Evolutionary conservation across 2,797 vertebrate genomes (phyloP), one percentile per base, ranked within the genome.

Genomic region (Pantherophis alleghaniensis): DNA sequence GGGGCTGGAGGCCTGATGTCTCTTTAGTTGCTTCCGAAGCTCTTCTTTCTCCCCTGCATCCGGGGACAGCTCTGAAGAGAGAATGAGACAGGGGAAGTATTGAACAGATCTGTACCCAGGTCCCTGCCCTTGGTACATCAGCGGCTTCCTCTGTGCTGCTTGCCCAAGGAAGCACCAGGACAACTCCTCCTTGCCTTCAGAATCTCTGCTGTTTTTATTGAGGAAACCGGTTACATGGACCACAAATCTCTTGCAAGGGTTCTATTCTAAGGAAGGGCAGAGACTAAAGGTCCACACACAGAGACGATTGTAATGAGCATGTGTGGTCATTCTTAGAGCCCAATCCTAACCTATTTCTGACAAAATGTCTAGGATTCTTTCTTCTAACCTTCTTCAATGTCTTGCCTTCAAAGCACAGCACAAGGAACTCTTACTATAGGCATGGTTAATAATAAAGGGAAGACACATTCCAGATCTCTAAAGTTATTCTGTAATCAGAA

Each of bases 11-110:
- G 98, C 97, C 95, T 98, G 98, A 22, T 98, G 98, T 93, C 98
- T 98, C 98, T 99, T 99, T 97, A 99, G 98, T 86, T 98, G 98
- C 74, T 97, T 74, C 28, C 98, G 97, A 53, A 96, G 94, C n/a
- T 99, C 99, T 4, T 99, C 99, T 95, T 98, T 98, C 89, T 99
- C 99, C 94, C 98, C 96, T 55, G 98, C 97, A 26, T 99, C 99
- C 2, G 98, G 83, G 96, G 98, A 98, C 96, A 98, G 98, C 96
- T 99, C 99, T 61, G 98, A 98, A 92, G 98, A 98, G 92, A 99
- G 93, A 97, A 95, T 96, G 94, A 97, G 32, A 95, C 88, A 95
- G 86, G 90, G 91, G 79, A 74, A 51, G 28, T 2, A 93, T 93
- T 92, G 51, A 91, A 69, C 0, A 55, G 24, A 57, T 53, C 20